A percentile compares a stretch with the other conserved stretches of the same genome.
Conservation (phyloP, 2,113 vertebrate genomes). For the Variabilichromis moorii region DNA sequence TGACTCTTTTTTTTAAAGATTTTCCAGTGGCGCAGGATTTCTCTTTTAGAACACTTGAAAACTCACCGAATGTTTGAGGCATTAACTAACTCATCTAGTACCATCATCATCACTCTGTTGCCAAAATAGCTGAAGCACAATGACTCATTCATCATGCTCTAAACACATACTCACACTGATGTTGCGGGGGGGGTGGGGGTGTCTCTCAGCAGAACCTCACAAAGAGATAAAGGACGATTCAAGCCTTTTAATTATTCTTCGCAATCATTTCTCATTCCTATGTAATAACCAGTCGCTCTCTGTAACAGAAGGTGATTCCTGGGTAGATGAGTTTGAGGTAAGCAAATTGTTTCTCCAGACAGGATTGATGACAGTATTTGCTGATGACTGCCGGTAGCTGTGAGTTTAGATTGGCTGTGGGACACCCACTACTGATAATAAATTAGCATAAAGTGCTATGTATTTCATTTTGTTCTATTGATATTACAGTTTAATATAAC, state of each 20-base stretch:
- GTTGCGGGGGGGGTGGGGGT: not conserved
- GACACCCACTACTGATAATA: not conserved
- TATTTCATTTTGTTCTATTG: not conserved
- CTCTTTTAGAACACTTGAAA: not conserved
- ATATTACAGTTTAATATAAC: not conserved
- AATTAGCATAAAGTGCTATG: not conserved
- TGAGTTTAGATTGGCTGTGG: not conserved
- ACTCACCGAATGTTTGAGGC: not conserved
- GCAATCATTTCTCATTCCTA: conserved; percentile 20
- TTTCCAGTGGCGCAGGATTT: not conserved
- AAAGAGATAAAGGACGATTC: conserved; percentile 22
- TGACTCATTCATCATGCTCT: conserved; percentile 39
- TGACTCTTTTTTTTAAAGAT: not conserved
- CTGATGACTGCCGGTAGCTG: not conserved
- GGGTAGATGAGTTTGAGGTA: not conserved
- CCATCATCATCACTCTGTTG: conserved; percentile 30
- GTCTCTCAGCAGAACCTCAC: not conserved
- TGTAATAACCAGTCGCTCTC: not conserved
- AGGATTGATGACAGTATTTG: not conserved
- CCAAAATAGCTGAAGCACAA: conserved; percentile 30
- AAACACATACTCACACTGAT: not conserved
- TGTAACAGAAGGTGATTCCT: not conserved
- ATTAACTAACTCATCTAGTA: not conserved
- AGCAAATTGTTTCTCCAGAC: not conserved
- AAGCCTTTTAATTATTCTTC: conserved; percentile 44